A percentile compares a stretch with the other conserved stretches of the same genome.
Conservation (phyloP, 2,888 invertebrate genomes). For the Tachina fera region DNA sequence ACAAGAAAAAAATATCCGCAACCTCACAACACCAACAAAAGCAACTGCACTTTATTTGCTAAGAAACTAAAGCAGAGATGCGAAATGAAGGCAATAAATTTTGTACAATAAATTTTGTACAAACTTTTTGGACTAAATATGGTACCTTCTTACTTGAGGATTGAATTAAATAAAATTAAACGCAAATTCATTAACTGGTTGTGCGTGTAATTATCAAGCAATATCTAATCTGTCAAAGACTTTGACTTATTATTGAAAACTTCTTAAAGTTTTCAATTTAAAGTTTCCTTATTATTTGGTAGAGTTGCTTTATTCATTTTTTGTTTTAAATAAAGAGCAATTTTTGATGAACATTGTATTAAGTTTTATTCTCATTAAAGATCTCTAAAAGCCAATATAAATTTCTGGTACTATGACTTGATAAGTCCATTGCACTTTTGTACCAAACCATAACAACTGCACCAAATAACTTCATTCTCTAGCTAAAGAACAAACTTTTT, state of each 20-base stretch:
- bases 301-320: no score
- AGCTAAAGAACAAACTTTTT: conserved; percentile 19
- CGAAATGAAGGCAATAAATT: neutral
- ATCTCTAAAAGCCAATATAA: no score
- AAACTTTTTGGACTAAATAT: conserved; percentile 14
- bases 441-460: conserved; percentile 9
- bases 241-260: no score
- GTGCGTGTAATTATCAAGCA: no score
- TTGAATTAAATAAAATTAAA: no score
- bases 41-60: conserved; percentile 45
- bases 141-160: conserved; percentile 6
- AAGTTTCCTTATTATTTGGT: no score
- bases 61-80: conserved; percentile 36
- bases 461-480: neutral
- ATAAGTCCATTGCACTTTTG: conserved; percentile 6
- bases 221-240: no score
- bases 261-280: no score
- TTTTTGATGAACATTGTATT: no score
- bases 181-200: no score
- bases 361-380: no score
- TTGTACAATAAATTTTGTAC: neutral
- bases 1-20: conserved; percentile 69
- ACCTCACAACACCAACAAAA: conserved; percentile 67
- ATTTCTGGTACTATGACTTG: neutral
- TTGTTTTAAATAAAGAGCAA: no score